These are phyloP conservation scores for Gallinago paraguaiae DNA, from an alignment of 2,113 vertebrate species.

Conservation along the genomic window DNA sequence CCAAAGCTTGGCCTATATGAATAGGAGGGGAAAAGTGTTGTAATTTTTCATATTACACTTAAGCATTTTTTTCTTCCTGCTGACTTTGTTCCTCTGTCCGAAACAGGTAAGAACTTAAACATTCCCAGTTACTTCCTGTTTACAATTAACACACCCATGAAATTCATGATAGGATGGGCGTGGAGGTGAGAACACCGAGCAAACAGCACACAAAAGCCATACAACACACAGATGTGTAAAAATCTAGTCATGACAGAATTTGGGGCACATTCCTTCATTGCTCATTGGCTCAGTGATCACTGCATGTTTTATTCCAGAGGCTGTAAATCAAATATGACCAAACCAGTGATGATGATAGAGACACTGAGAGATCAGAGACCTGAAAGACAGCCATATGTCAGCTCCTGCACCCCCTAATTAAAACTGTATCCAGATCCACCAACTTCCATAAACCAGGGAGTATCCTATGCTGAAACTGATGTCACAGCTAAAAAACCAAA, in stretches of 20 bases:
- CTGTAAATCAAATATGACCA: neutral
- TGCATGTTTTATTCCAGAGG: neutral
- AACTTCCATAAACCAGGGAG: neutral
- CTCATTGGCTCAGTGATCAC: neutral
- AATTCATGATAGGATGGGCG: neutral
- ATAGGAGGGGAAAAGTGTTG: neutral
- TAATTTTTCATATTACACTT: neutral
- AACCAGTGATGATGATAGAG: neutral
- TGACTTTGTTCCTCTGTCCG: neutral
- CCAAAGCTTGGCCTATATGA: neutral
- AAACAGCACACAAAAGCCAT: neutral
- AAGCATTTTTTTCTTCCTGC: neutral
- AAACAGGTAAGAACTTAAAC: neutral
- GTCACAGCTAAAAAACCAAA: neutral
- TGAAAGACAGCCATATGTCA: neutral
- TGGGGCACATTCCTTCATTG: neutral
- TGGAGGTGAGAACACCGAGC: neutral
- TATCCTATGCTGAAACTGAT: neutral
- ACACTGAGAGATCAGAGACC: neutral
- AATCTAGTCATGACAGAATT: neutral
- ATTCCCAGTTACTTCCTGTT: slow-evolving; percentile 1
- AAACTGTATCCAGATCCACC: neutral
- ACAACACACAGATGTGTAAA: neutral
- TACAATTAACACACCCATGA: neutral
- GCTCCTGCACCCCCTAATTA: neutral